Evolutionary conservation across 1,140 invertebrate species (phyloP).

Genomic region (Daktulosphaira vitifoliae): DNA sequence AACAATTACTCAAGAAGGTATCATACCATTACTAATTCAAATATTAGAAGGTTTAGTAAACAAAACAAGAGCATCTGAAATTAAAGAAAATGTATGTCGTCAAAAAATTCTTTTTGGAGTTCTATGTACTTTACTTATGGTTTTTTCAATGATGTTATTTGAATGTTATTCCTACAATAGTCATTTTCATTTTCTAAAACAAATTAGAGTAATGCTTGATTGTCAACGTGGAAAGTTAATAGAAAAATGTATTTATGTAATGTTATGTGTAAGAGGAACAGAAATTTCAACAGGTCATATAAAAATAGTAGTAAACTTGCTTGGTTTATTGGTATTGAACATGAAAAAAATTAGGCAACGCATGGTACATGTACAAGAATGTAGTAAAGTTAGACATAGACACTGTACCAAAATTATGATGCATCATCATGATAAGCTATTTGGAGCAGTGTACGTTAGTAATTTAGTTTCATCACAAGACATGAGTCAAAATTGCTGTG

Average conservation of each 20-base stretch:
- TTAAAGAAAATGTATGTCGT: conserved; percentile 41
- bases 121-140: conserved; percentile 51
- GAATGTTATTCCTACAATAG: conserved; percentile 47
- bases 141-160: conserved; percentile 52
- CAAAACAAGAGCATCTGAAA: conserved; percentile 32
- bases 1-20: conserved; percentile 53
- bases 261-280: conserved; percentile 47
- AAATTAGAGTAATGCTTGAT: conserved; percentile 53
- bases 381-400: conserved; percentile 48
- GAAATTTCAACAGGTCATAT: conserved; percentile 45
- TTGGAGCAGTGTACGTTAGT: conserved; percentile 46
- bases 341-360: conserved; percentile 52
- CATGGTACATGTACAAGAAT: conserved; percentile 49
- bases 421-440: conserved; percentile 52
- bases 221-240: conserved; percentile 52
- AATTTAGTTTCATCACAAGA: conserved; percentile 40
- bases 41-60: conserved; percentile 35
- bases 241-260: conserved; percentile 50
- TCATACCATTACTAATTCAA: conserved; percentile 45
- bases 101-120: conserved; percentile 55
- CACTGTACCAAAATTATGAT: conserved; percentile 44
- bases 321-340: conserved; percentile 49
- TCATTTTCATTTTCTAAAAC: conserved; percentile 51
- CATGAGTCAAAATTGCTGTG: conserved; percentile 45
- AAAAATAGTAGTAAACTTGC: conserved; percentile 51